Conservation (phyloP, 2,888 invertebrate species). For the Operophtera brumata region DNA sequence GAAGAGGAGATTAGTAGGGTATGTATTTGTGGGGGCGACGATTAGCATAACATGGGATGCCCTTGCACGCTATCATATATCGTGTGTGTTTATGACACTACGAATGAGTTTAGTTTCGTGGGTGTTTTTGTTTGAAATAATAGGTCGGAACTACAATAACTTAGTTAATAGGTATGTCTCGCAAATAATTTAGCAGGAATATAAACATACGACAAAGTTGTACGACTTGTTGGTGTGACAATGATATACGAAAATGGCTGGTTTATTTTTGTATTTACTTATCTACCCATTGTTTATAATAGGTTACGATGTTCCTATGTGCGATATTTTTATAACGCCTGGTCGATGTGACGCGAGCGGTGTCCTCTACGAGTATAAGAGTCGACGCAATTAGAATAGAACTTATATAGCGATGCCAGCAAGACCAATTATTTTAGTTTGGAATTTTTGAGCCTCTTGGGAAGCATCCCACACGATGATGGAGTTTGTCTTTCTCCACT, state of each 20-base stretch:
- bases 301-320: no score
- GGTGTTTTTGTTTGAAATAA: not conserved
- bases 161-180: not conserved
- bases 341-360: no score
- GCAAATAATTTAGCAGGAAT: not conserved
- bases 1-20: conserved; percentile 74
- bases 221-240: not conserved
- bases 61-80: conserved; percentile 14
- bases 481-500: no score
- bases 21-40: conserved; percentile 36
- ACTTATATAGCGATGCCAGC: no score
- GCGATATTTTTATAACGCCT: no score
- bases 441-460: no score
- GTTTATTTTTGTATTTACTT: not conserved
- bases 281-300: no score
- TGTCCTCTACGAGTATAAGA: no score
- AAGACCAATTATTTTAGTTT: no score
- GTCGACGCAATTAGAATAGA: no score
- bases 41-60: conserved; percentile 1
- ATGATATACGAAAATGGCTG: not conserved
- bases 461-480: no score
- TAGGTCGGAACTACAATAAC: conserved; percentile 5
- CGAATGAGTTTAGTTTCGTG: not conserved
- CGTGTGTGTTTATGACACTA: conserved; percentile 9
- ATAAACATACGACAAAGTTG: not conserved